These are phyloP conservation scores for Triplophysa yarkandensis DNA, from an alignment of 2,797 vertebrate species.

Conservation along the genomic window DNA sequence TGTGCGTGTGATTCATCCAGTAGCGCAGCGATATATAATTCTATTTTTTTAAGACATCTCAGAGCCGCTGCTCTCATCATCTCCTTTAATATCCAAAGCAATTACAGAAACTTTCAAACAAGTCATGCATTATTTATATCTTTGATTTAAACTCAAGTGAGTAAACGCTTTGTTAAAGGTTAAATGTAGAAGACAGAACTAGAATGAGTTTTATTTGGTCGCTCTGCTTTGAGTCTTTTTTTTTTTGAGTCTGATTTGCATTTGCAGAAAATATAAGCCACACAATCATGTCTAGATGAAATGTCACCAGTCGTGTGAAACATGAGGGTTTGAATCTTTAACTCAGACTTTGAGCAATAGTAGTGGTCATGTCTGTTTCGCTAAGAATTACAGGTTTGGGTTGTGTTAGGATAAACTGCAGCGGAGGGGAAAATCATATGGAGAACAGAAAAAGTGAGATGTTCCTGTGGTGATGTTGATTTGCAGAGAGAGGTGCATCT, in stretches of 20 bases:
- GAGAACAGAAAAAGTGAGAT: not conserved
- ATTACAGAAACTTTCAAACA: conserved; percentile 9
- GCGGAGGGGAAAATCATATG: conserved; percentile 27
- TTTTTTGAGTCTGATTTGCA: not conserved
- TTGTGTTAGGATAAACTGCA: conserved; percentile 24
- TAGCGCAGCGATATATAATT: conserved; percentile 7
- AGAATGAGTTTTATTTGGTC: not conserved
- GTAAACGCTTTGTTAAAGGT: not conserved
- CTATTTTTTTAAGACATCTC: conserved; percentile 10
- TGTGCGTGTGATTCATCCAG: conserved; percentile 10
- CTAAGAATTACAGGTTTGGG: not conserved
- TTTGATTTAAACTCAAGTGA: conserved; percentile 4
- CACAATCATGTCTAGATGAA: not conserved
- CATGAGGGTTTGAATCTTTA: not conserved
- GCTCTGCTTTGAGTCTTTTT: not conserved
- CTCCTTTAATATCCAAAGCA: conserved; percentile 13
- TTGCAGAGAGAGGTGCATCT: conserved; percentile 48
- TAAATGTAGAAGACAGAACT: not conserved
- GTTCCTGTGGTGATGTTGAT: conserved; percentile 35
- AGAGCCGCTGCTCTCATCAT: conserved; percentile 22
- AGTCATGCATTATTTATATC: not conserved
- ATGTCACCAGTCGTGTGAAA: not conserved
- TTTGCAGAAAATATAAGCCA: not conserved
- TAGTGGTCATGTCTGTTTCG: not conserved
- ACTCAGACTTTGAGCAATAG: not conserved